Conservation (phyloP, 1,140 invertebrate species). For the Trinorchestia longiramus region DNA sequence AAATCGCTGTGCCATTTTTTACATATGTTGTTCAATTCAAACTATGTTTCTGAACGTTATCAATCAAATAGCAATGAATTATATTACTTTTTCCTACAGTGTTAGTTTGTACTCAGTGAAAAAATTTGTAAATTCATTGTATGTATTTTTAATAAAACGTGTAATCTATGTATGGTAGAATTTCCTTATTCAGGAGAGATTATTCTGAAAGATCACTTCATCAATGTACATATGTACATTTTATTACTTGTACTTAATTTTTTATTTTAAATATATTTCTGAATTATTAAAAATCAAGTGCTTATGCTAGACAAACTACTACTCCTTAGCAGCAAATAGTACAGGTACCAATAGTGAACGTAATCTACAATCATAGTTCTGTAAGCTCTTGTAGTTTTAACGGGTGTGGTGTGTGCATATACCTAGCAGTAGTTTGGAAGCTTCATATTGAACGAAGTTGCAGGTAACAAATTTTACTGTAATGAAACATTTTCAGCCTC, state of each 20-base stretch:
- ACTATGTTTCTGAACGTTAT: too few species aligned
- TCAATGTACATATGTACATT: background rate
- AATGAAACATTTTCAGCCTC: too few species aligned
- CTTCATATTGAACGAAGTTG: too few species aligned
- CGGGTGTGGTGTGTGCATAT: too few species aligned
- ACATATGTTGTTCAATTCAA: too few species aligned
- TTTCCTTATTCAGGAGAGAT: background rate
- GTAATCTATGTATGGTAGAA: background rate
- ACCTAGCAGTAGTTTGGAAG: background rate
- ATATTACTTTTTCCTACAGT: background rate
- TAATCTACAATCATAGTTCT: background rate
- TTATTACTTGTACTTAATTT: background rate
- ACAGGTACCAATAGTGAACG: background rate
- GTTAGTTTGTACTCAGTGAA: background rate
- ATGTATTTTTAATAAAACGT: background rate
- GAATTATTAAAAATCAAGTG: background rate
- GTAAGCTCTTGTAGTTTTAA: background rate
- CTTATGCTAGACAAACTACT: background rate
- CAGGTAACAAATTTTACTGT: too few species aligned
- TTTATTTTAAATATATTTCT: background rate
- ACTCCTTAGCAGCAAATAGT: background rate
- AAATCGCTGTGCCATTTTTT: too few species aligned
- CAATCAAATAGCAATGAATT: background rate
- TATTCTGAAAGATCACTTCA: background rate
- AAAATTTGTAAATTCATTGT: too few species aligned